phyloP scores from a whole-genome alignment of 2,797 vertebrate species.

The Poecilia gillii region DNA sequence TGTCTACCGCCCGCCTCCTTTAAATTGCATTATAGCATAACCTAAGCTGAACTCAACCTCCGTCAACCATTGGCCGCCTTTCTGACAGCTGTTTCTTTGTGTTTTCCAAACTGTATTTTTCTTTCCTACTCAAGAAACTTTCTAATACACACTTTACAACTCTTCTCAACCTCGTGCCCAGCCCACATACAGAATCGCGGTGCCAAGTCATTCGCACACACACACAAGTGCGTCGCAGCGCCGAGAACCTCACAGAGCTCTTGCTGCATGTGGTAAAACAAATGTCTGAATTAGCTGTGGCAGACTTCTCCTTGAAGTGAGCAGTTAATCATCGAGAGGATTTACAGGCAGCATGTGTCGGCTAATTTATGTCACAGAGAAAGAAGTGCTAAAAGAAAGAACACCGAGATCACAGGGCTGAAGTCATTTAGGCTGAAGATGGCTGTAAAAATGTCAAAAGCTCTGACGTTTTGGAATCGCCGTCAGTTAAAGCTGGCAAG shows the following conservation, averaged over 20 bases:
- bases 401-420: background rate
- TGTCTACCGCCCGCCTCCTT: background rate
- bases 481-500: background rate
- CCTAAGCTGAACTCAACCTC: background rate
- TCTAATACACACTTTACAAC: background rate
- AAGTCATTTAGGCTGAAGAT: background rate
- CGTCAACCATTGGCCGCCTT: background rate
- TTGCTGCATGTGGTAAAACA: background rate
- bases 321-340: background rate
- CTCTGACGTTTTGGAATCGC: background rate
- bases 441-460: background rate
- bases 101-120: background rate
- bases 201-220: background rate
- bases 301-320: background rate
- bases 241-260: background rate
- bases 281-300: conserved; percentile 5
- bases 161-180: background rate
- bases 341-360: background rate
- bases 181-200: background rate
- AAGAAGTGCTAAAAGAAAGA: background rate
- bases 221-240: background rate
- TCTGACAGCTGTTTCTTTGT: background rate
- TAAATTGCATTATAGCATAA: background rate
- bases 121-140: background rate
- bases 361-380: background rate